Conservation (phyloP, 2,888 invertebrate genomes). For the Zygogramma bicolorata region DNA sequence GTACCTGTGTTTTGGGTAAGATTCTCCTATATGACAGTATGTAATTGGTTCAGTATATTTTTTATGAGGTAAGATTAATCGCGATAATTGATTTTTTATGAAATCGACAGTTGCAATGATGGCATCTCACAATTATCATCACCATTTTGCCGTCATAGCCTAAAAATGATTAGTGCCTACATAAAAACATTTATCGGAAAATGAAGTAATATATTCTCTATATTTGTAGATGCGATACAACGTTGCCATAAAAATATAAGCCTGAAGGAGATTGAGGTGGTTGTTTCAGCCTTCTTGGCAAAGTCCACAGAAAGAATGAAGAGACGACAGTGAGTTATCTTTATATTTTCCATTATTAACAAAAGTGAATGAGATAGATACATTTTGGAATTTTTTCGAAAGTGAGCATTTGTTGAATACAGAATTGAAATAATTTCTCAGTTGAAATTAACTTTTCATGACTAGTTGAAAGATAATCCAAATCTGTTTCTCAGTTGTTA, state of each 20-base stretch:
- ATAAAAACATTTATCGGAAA: background rate
- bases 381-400: background rate
- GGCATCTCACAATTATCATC: background rate
- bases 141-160: background rate
- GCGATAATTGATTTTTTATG: background rate
- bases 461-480: background rate
- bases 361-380: background rate
- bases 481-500: background rate
- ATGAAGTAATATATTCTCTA: background rate
- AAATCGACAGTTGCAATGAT: background rate
- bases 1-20: constrained; percentile 1
- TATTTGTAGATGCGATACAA: constrained; percentile 6
- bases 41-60: background rate
- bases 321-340: background rate
- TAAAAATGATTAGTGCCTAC: background rate
- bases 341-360: background rate
- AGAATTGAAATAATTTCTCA: background rate
- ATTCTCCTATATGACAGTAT: background rate
- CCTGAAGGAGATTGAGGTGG: background rate
- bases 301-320: background rate
- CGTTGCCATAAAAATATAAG: background rate
- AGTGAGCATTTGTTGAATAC: background rate
- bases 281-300: background rate
- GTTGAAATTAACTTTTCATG: background rate
- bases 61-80: background rate